These are phyloP conservation scores for Scophthalmus maximus DNA, from an alignment of 2,113 vertebrate species.

Conservation along the genomic window DNA sequence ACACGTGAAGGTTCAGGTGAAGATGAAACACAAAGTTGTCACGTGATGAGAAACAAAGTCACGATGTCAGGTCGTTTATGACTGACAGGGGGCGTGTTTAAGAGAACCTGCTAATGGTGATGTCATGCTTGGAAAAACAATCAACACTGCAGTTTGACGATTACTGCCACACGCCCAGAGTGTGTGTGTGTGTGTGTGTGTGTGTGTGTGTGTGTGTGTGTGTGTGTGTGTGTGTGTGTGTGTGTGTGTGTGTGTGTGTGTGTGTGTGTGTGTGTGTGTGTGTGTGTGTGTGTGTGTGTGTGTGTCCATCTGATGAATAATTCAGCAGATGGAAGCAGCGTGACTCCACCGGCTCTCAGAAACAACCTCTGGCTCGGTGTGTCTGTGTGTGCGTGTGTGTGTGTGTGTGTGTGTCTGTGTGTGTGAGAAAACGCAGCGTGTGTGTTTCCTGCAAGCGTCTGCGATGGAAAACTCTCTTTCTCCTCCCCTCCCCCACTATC, in stretches of 20 bases:
- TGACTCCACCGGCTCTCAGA: constrained; percentile 45
- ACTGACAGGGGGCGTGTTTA: not conserved
- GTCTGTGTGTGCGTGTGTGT: constrained; percentile 13
- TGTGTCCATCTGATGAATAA: constrained; percentile 63
- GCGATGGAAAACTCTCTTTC: constrained; percentile 55
- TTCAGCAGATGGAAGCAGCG: constrained; percentile 62
- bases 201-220: constrained; percentile 37
- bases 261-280: constrained; percentile 19
- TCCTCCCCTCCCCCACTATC: constrained; percentile 51
- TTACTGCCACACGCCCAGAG: constrained; percentile 22
- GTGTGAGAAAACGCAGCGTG: constrained; percentile 15
- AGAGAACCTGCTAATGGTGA: not conserved
- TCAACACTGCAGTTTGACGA: too few relatives aligned
- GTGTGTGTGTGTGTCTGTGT: constrained; percentile 36
- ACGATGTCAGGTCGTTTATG: too few relatives aligned
- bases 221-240: constrained; percentile 30
- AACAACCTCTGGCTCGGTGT: constrained; percentile 44
- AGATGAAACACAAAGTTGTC: too few relatives aligned
- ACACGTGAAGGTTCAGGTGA: too few relatives aligned
- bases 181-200: constrained; percentile 18
- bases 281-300: constrained; percentile 30
- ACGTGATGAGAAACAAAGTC: too few relatives aligned
- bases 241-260: constrained; percentile 31
- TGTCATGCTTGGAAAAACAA: constrained; percentile 25
- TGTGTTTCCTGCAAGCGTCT: constrained; percentile 43